Evolutionary conservation across 2,797 vertebrate genomes (phyloP).

Genomic region (Streptopelia turtur): DNA sequence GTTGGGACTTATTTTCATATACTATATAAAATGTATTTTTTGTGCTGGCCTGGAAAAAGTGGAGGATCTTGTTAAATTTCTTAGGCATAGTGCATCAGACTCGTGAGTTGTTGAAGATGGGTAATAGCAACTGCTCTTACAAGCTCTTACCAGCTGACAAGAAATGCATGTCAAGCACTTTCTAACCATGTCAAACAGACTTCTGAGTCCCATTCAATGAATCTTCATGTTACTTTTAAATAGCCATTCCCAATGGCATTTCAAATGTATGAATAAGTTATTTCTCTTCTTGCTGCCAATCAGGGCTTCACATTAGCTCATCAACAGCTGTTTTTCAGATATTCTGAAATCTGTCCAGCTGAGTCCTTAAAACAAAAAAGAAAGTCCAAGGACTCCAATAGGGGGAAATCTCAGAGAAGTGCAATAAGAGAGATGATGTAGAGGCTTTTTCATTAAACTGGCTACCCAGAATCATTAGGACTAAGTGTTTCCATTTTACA

Average conservation of each 20-base stretch:
- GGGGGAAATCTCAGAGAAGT: background rate
- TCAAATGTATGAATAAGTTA: background rate
- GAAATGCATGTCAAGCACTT: background rate
- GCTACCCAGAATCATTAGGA: background rate
- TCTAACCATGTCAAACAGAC: background rate
- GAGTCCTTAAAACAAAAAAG: background rate
- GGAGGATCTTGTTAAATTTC: background rate
- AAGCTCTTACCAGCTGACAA: background rate
- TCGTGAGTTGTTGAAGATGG: background rate
- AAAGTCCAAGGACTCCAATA: background rate
- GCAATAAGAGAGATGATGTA: background rate
- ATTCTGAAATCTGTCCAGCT: background rate
- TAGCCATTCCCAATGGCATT: background rate
- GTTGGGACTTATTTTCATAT: background rate
- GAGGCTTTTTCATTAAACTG: background rate
- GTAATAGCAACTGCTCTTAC: background rate
- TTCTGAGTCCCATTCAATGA: background rate
- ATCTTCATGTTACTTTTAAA: background rate
- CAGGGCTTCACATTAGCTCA: background rate
- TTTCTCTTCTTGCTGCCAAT: background rate
- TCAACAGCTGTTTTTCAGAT: background rate
- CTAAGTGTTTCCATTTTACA: background rate
- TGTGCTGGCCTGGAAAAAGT: background rate
- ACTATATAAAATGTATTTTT: background rate
- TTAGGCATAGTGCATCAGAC: background rate